Evolutionary conservation across 2,888 invertebrate genomes (phyloP).

Genomic region (Herminia tarsipennalis): DNA sequence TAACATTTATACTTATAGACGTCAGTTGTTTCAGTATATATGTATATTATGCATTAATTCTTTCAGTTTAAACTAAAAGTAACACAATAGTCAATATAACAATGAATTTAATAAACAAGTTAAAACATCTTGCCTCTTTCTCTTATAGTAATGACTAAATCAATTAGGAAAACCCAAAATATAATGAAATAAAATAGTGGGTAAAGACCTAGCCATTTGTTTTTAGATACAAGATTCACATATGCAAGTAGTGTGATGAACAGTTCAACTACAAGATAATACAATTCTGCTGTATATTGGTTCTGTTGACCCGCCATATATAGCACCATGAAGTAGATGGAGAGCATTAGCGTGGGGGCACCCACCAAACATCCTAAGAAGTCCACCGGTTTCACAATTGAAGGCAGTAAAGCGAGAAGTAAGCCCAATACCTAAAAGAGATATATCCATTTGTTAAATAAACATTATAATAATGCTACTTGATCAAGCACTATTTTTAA

Average conservation of each 20-base stretch:
- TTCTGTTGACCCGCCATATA: slow-evolving; percentile 77
- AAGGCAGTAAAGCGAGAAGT: slow-evolving; percentile 74
- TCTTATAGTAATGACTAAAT: slow-evolving; percentile 65
- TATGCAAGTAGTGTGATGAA: slow-evolving; percentile 55
- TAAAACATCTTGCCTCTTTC: slow-evolving; percentile 69
- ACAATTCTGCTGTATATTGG: slow-evolving; percentile 72
- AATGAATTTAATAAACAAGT: slow-evolving; percentile 40
- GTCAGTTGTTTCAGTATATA: slow-evolving; percentile 21
- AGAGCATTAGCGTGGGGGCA: slow-evolving; percentile 75
- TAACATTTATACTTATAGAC: too few relatives aligned
- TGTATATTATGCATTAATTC: neutral
- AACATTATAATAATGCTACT: slow-evolving; percentile 15
- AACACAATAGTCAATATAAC: slow-evolving; percentile 35
- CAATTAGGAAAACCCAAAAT: slow-evolving; percentile 68
- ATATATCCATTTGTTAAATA: slow-evolving; percentile 51
- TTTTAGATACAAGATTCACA: slow-evolving; percentile 48
- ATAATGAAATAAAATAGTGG: slow-evolving; percentile 74
- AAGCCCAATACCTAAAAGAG: slow-evolving; percentile 81
- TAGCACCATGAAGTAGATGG: slow-evolving; percentile 68
- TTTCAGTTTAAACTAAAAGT: slow-evolving; percentile 22
- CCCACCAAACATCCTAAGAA: slow-evolving; percentile 67
- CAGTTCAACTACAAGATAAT: slow-evolving; percentile 64
- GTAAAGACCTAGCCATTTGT: slow-evolving; percentile 68
- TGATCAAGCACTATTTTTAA: neutral
- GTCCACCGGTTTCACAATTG: slow-evolving; percentile 73